A percentile compares a stretch with the other conserved stretches of the same genome.
phyloP scores from a whole-genome alignment of 2,113 vertebrate genomes.

The Callionymus lyra region DNA sequence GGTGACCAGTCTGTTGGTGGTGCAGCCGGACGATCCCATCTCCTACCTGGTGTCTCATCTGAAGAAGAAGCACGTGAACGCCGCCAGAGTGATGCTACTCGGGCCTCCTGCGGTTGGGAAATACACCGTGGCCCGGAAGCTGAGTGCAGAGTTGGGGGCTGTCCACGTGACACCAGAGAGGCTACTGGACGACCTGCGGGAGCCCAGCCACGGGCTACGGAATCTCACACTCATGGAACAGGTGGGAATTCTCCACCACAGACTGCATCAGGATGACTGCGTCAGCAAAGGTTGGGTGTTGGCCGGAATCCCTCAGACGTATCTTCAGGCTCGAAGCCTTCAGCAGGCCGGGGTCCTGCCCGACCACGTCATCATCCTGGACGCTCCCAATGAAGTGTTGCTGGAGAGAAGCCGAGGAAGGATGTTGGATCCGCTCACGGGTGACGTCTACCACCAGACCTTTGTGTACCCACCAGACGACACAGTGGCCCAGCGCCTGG shows the following conservation, averaged over 20 bases:
- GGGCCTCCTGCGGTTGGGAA: constrained; percentile 87
- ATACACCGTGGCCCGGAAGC: constrained; percentile 63
- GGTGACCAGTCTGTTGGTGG: constrained; percentile 74
- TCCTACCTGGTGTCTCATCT: constrained; percentile 74
- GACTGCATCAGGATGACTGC: constrained; percentile 74
- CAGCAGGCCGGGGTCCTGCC: constrained; percentile 75
- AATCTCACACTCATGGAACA: constrained; percentile 12
- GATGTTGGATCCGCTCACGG: constrained; percentile 72
- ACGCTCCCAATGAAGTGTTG: constrained; percentile 74
- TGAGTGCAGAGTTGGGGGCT: constrained; percentile 48
- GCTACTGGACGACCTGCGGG: constrained; percentile 40
- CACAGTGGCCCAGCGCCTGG: constrained; percentile 54
- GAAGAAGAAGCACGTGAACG: constrained; percentile 53
- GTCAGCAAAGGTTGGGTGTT: constrained; percentile 83
- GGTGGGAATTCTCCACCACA: constrained; percentile 63
- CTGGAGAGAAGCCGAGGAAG: constrained; percentile 77
- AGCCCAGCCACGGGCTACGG: constrained; percentile 12
- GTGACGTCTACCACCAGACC: constrained; percentile 81
- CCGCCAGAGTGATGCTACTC: constrained; percentile 76
- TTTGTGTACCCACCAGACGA: constrained; percentile 68
- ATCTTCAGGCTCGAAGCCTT: constrained; percentile 71
- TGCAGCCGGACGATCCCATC: constrained; percentile 78
- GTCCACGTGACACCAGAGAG: constrained; percentile 42
- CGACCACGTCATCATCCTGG: constrained; percentile 79
- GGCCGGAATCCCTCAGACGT: constrained; percentile 70